These are phyloP conservation scores for Sinelater perroti DNA, from an alignment of 2,888 invertebrate species.

Conservation along the genomic window DNA sequence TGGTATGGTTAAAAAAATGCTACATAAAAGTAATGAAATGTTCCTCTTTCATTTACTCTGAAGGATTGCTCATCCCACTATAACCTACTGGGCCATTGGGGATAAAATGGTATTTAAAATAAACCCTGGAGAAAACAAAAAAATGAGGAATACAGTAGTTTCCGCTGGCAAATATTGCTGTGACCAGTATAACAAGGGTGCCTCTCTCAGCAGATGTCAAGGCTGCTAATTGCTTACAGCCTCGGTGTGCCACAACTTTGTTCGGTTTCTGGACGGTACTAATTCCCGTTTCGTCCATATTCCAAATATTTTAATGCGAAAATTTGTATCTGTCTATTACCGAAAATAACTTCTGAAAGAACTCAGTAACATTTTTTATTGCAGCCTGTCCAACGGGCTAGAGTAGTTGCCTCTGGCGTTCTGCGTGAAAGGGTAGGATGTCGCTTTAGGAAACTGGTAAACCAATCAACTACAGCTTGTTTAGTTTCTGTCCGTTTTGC, in stretches of 20 bases:
- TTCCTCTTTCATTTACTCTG: conserved; percentile 50
- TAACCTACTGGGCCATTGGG: conserved; percentile 45
- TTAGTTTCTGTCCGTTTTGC: not conserved
- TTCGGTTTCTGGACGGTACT: conserved; percentile 57
- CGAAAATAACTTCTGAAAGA: conserved; percentile 42
- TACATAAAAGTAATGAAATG: conserved; percentile 36
- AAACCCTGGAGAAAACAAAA: conserved; percentile 53
- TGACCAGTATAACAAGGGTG: conserved; percentile 49
- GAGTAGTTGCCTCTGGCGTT: conserved; percentile 46
- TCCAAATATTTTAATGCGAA: conserved; percentile 50
- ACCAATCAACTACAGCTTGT: conserved; percentile 23
- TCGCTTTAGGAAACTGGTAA: conserved; percentile 25
- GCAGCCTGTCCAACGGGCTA: conserved; percentile 46
- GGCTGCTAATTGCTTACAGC: conserved; percentile 53
- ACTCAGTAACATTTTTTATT: too few relatives aligned
- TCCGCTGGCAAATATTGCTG: conserved; percentile 49
- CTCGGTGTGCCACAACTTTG: conserved; percentile 52
- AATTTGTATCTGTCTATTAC: conserved; percentile 41
- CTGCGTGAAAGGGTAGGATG: conserved; percentile 39
- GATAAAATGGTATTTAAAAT: conserved; percentile 47
- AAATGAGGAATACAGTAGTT: conserved; percentile 51
- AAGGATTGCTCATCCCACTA: conserved; percentile 37
- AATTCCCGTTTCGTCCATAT: conserved; percentile 55
- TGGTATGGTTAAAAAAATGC: too few relatives aligned
- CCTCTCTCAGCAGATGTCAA: conserved; percentile 55